Conservation (phyloP, 1,140 invertebrate species). For the Vanessa atalanta region DNA sequence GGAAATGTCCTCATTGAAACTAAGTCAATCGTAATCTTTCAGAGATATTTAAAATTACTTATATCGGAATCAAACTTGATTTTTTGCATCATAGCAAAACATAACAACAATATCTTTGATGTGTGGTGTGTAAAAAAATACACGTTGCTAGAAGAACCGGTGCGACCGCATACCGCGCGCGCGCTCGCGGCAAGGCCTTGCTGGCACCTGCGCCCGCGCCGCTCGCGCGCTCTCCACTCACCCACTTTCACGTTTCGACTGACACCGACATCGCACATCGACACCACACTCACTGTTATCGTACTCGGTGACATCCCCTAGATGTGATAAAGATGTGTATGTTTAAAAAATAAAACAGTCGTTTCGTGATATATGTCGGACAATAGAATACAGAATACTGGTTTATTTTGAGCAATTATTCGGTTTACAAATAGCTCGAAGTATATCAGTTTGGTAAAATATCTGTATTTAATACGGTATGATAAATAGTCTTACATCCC, state of each 20-base stretch:
- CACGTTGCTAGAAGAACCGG: constrained; percentile 78
- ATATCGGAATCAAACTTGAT: constrained; percentile 21
- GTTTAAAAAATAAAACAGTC: not conserved
- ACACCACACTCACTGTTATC: constrained; percentile 27
- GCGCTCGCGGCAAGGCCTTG: constrained; percentile 72
- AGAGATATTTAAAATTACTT: constrained; percentile 30
- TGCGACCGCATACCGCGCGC: constrained; percentile 76
- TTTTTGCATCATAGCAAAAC: constrained; percentile 77
- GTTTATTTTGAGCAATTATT: constrained; percentile 26
- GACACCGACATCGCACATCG: constrained; percentile 34
- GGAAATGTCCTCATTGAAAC: constrained; percentile 12
- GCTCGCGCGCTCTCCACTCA: constrained; percentile 50
- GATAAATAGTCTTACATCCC: constrained; percentile 37
- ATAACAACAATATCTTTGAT: constrained; percentile 77
- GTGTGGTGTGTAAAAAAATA: constrained; percentile 76
- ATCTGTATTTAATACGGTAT: constrained; percentile 43
- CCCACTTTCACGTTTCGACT: constrained; percentile 61
- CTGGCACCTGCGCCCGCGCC: constrained; percentile 59
- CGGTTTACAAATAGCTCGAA: constrained; percentile 40
- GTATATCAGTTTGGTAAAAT: constrained; percentile 49
- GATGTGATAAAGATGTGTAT: not conserved
- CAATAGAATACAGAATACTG: constrained; percentile 25
- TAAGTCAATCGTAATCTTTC: constrained; percentile 40
- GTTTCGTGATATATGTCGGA: not conserved
- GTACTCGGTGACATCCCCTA: constrained; percentile 11